Conservation (phyloP, 2,113 vertebrate species). For the Hemiprocne comata region DNA sequence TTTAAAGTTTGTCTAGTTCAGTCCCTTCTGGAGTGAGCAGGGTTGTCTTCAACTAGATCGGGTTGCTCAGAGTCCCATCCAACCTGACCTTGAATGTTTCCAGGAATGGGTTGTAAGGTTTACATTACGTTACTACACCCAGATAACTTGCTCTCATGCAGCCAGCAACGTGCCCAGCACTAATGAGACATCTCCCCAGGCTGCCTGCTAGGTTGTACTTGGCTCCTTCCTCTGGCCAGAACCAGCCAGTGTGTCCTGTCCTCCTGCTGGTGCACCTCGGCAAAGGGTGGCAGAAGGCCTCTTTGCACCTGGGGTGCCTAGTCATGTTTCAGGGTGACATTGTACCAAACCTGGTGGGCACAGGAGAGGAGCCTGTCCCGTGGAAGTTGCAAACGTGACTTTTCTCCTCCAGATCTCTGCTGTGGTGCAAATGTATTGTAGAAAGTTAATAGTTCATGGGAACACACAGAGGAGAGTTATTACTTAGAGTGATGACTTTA, state of each 20-base stretch:
- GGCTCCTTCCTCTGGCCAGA: neutral
- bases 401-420: neutral
- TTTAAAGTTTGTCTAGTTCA: no score
- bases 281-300: neutral
- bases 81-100: neutral
- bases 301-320: neutral
- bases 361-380: neutral
- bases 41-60: neutral
- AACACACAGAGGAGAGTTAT: neutral
- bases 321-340: fast-evolving
- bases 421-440: neutral
- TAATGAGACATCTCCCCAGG: neutral
- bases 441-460: neutral
- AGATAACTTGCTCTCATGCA: neutral
- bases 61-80: neutral
- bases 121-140: neutral
- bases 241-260: neutral
- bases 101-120: neutral
- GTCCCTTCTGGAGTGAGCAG: neutral
- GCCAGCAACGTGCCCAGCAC: neutral
- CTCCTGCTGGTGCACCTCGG: neutral
- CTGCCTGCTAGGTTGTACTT: neutral
- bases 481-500: neutral
- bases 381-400: neutral
- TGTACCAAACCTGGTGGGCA: fast-evolving